Conservation (phyloP, 2,113 vertebrate genomes). For the Eulemur rufifrons region DNA sequence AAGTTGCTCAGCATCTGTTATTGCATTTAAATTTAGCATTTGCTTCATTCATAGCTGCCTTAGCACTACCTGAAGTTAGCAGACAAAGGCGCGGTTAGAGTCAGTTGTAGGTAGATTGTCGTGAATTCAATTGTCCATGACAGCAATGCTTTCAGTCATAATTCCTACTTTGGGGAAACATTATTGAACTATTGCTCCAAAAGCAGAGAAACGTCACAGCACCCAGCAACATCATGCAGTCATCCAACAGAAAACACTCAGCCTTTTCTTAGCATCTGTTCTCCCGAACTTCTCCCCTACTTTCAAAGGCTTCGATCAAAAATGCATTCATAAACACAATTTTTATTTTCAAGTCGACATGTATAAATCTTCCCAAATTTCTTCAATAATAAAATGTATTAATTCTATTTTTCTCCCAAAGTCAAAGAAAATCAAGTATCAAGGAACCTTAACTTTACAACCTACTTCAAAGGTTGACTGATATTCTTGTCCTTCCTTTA, state of each 20-base stretch:
- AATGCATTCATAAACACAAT: background rate
- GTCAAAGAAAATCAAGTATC: background rate
- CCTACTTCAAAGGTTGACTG: background rate
- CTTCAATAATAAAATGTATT: conserved; percentile 14
- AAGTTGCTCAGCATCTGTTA: conserved; percentile 4
- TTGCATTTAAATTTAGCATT: conserved; percentile 25
- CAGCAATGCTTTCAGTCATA: background rate
- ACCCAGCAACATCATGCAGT: background rate
- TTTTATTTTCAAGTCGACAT: conserved; percentile 32
- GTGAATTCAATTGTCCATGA: background rate
- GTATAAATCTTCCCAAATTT: background rate
- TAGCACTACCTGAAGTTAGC: conserved; percentile 24
- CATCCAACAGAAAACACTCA: background rate
- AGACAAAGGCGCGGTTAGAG: background rate
- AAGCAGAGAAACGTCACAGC: background rate
- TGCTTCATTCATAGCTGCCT: background rate
- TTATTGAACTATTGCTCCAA: background rate
- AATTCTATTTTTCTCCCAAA: background rate
- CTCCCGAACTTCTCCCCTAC: background rate
- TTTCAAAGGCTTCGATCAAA: background rate
- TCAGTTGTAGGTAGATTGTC: background rate
- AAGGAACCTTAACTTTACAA: background rate
- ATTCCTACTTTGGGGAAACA: background rate
- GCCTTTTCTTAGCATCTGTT: conserved; percentile 5
- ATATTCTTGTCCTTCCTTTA: background rate